These are phyloP conservation scores for Chiroxiphia lanceolata DNA, from an alignment of 2,797 vertebrate genomes.

Conservation along the genomic window DNA sequence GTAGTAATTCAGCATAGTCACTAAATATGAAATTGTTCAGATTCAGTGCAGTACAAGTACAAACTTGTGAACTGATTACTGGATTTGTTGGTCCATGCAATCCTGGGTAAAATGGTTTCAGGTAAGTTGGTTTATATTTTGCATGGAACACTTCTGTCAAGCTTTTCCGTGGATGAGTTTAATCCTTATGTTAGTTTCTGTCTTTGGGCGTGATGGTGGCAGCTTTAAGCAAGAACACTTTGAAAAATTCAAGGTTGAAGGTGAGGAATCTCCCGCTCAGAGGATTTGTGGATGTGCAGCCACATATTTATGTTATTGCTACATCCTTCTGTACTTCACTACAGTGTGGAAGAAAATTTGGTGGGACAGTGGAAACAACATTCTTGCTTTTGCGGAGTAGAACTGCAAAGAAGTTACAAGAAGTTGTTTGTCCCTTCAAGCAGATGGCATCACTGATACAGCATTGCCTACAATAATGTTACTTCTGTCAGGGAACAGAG, in stretches of 20 bases:
- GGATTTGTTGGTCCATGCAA: background rate
- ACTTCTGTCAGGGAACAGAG: background rate
- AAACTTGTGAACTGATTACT: background rate
- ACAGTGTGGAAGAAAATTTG: background rate
- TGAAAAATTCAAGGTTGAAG: background rate
- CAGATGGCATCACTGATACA: background rate
- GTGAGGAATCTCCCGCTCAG: background rate
- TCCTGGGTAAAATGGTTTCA: background rate
- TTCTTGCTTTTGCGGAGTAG: background rate
- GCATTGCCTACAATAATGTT: background rate
- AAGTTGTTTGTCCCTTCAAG: background rate
- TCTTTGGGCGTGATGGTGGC: background rate
- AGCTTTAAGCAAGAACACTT: background rate
- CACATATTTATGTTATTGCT: background rate
- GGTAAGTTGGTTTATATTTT: background rate
- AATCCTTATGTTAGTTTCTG: background rate
- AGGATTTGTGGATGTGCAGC: background rate
- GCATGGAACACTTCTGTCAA: background rate
- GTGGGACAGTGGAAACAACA: accelerated
- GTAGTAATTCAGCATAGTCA: background rate
- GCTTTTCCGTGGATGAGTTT: background rate
- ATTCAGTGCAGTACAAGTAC: background rate
- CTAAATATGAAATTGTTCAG: background rate
- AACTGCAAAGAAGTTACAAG: background rate
- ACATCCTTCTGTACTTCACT: background rate